phyloP scores from a whole-genome alignment of 2,888 invertebrate species.

The Drosophila emarginata region DNA sequence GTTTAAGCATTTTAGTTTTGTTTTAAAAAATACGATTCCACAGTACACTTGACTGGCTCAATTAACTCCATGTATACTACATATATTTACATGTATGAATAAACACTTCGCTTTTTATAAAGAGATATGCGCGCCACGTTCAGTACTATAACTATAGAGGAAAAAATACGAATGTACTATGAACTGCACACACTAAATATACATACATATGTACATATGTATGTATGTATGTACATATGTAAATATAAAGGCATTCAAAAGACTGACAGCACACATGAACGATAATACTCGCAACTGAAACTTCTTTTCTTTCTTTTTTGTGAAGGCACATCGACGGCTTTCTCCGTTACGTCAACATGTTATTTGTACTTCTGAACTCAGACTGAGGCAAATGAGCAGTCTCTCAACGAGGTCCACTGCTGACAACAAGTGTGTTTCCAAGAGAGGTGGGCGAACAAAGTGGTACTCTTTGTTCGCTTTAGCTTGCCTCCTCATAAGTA shows the following conservation, averaged over 20 bases:
- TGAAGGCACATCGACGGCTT: constrained; percentile 30
- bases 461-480: neutral
- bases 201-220: neutral
- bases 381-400: constrained; percentile 41
- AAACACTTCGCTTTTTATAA: too few species aligned
- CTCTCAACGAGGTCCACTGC: neutral
- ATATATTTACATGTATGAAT: too few species aligned
- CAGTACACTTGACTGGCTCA: too few species aligned
- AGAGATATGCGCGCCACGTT: too few species aligned
- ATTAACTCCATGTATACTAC: too few species aligned
- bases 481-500: neutral
- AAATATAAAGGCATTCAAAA: constrained; percentile 52
- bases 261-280: constrained; percentile 46
- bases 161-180: too few species aligned
- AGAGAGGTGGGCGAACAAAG: constrained; percentile 9
- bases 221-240: neutral
- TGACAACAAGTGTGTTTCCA: constrained; percentile 46
- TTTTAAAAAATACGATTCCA: neutral
- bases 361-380: constrained; percentile 69
- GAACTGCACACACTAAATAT: too few species aligned
- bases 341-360: constrained; percentile 71
- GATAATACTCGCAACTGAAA: constrained; percentile 22
- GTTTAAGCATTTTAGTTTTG: neutral
- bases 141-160: too few species aligned
- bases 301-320: constrained; percentile 4